These are phyloP conservation scores for Sterrhoptilus dennistouni DNA, from an alignment of 2,113 vertebrate species.

Conservation along the genomic window DNA sequence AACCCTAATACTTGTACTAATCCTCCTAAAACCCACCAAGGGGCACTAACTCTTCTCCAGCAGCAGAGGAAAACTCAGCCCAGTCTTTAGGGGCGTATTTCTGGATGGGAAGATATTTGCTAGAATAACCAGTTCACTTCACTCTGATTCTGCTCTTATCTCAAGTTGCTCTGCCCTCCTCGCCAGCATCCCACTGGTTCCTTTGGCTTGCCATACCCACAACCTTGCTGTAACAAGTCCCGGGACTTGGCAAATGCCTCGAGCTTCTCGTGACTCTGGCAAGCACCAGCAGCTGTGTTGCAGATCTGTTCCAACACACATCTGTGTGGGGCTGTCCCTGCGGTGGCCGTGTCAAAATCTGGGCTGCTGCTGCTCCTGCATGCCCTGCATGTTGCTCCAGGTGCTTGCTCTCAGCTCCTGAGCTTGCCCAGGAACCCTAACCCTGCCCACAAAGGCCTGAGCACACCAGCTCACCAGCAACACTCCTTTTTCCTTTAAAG, in stretches of 20 bases:
- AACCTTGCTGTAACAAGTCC: not conserved
- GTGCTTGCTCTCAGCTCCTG: not conserved
- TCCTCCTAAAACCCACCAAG: constrained; percentile 41
- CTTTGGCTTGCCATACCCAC: constrained; percentile 8
- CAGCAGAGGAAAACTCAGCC: not conserved
- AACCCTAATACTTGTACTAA: constrained; percentile 18
- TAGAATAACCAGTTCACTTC: not conserved
- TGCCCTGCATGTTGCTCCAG: not conserved
- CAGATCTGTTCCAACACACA: constrained; percentile 27
- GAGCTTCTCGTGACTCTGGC: not conserved
- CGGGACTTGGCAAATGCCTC: not conserved
- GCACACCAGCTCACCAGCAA: not conserved
- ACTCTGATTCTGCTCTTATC: not conserved
- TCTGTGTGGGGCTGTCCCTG: constrained; percentile 18
- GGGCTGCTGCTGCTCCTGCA: not conserved
- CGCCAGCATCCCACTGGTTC: constrained; percentile 29
- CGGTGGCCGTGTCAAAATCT: not conserved
- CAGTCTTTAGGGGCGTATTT: not conserved
- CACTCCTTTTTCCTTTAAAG: not conserved
- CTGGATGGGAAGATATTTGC: not conserved
- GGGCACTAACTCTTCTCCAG: constrained; percentile 30
- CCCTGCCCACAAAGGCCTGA: not conserved
- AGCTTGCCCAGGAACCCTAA: not conserved
- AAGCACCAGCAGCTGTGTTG: constrained; percentile 18
- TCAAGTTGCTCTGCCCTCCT: not conserved